Evolutionary conservation across 1,140 invertebrate genomes (phyloP).

Genomic region (Uloborus diversus): DNA sequence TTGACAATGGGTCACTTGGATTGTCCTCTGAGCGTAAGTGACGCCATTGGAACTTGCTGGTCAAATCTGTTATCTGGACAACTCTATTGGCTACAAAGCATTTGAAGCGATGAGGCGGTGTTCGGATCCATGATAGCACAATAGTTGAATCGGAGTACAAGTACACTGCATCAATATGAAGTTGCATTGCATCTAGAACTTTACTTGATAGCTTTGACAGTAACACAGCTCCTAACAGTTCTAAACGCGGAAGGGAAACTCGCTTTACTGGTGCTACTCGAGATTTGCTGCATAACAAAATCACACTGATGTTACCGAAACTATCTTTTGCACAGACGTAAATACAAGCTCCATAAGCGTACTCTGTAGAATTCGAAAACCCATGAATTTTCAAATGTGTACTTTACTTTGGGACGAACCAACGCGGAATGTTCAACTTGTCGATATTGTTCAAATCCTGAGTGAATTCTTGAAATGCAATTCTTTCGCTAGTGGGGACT

Average conservation of each 20-base stretch:
- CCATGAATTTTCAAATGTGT: conserved; percentile 18
- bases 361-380: conserved; percentile 48
- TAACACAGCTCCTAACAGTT: conserved; percentile 10
- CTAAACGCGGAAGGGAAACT: conserved; percentile 23
- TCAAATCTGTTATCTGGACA: not conserved
- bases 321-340: conserved; percentile 6
- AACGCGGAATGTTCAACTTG: not conserved
- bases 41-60: not conserved
- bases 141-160: not conserved
- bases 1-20: not conserved
- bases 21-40: not conserved
- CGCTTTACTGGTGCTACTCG: conserved; percentile 35
- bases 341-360: conserved; percentile 43
- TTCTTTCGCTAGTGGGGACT: conserved; percentile 10
- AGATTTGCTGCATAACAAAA: conserved; percentile 32
- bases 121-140: not conserved
- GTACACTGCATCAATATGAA: not conserved
- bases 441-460: not conserved
- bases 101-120: not conserved
- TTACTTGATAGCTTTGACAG: conserved; percentile 4
- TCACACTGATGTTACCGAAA: not conserved
- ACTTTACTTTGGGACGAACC: not conserved
- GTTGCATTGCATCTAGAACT: not conserved
- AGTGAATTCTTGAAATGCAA: conserved; percentile 30
- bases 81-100: not conserved